Base-by-base conservation (phyloP, 2,888 invertebrate species). In the Psylliodes chrysocephalus region DNA sequence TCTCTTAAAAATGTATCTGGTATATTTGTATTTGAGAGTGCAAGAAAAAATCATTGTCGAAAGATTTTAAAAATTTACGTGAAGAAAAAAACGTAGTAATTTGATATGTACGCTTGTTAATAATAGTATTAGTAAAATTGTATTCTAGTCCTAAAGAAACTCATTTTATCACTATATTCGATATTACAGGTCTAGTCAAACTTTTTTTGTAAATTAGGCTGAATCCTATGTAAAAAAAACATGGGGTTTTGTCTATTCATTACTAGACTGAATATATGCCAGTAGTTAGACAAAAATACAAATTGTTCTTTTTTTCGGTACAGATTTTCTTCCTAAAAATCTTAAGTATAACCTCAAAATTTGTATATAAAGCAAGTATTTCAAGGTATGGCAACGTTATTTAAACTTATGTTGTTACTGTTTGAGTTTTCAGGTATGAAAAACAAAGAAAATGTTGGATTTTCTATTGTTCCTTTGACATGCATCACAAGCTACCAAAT, bases 81-180 rank as follows among this genome's bases (percentile, higher is more conserved):
- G 51, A n/a, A n/a, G 33, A 33, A 51, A 49, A n/a, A 17, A 51
- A 1, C 30, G 19, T 46, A 44, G 38, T 63, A 25, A 55, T 49
- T 63, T 60, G 22, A 28, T 46, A 62, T 69, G 53, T 64, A 71
- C 71, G 73, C 71, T 72, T 73, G 73, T 74, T 74, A 70, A 69
- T 74, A 70, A 69, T 74, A 73, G 70, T 70, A 56, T 71, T 74
- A 74, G 72, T 71, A 65, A 72, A 70, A 69, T 54, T 66, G 61
- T 72, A 71, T 69, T 74, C 74, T 74, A 74, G 74, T 74, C 74
- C 72, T 77, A 15, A 19, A 49, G 46, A 35, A 22, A 73, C 75
- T 28, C 8, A 10, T 35, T 25, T 70, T 71, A 71, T 75, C 73
- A 67, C 70, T 72, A 73, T 75, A 69, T 73, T 76, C 71, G 75